Evolutionary conservation across 2,888 invertebrate genomes (phyloP), one percentile per base, ranked within the genome.

Genomic region (Leucophenga maculata): DNA sequence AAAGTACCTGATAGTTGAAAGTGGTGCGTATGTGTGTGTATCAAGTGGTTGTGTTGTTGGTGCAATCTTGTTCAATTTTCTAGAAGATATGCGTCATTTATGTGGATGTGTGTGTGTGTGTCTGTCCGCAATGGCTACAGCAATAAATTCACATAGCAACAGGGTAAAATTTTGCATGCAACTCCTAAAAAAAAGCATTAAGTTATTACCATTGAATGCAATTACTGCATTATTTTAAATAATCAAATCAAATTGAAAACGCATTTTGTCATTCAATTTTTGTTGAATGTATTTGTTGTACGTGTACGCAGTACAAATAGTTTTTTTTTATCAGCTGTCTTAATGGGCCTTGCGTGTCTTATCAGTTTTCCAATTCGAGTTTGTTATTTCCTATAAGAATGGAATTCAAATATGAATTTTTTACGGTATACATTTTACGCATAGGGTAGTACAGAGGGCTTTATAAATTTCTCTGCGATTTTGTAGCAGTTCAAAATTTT

Each of bases 1-100:
- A 39, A 39, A 3, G 39, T 39, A 9, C 78, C 78, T 62, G 77
- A 77, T 77, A 77, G 79, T 79, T 62, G 77, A 77, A 77, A 77
- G 74, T 67, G n/a, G 14, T 52, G 14, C 16, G 31, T 55, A 44
- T 50, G 65, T 60, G 26, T 26, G 4, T 26, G 26, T n/a, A 57
- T 48, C 46, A 65, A 72, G 60, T 55, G 18, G 69, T 74, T 71
- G 70, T 75, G 71, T 72, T 75, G 69, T 69, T 72, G 65, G 0
- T 54, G 16, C 54, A 54, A 1, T 16, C 20, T 18, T 4, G 18
- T 59, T 22, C 64, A 72, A 59, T 68, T 70, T 77, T 79, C 78
- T 81, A 78, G 75, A 79, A 80, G 52, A 59, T 13, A 16, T 69
- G 67, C 69, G 72, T 65, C 14, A 44, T 11, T 62, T 59, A 55